A percentile compares a stretch with the other conserved stretches of the same genome.
Evolutionary conservation across 2,888 invertebrate genomes (phyloP).

Genomic region (Globia sparganii): DNA sequence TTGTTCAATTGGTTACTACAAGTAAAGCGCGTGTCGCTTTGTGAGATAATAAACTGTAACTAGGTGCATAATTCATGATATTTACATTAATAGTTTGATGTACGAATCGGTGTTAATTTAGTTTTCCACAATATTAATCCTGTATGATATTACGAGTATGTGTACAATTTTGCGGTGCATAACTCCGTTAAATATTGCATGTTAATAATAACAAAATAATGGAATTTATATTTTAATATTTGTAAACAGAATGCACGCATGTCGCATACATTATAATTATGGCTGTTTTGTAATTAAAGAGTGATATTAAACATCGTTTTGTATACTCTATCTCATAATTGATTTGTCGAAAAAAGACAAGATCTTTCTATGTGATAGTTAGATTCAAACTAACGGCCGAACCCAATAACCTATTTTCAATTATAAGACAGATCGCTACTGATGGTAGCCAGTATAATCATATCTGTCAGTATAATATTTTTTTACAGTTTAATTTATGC

Average conservation of each 20-base stretch:
- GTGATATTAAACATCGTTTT: neutral
- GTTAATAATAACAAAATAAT: conserved; percentile 12
- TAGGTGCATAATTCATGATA: neutral
- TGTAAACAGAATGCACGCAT: neutral
- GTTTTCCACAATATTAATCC: conserved; percentile 6
- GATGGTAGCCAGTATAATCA: no score
- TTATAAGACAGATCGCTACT: no score
- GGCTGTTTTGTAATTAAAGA: neutral
- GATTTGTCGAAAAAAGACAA: neutral
- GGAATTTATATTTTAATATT: conserved; percentile 3
- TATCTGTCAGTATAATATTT: no score
- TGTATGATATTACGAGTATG: conserved; percentile 12
- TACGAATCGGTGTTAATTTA: conserved; percentile 9
- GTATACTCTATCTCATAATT: neutral
- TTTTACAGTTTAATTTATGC: no score
- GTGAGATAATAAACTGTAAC: neutral
- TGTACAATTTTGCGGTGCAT: neutral
- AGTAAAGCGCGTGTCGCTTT: neutral
- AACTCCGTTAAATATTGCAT: conserved; percentile 18
- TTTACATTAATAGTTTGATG: neutral
- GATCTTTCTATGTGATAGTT: no score
- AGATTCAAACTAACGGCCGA: no score
- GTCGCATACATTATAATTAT: neutral
- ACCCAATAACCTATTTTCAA: no score
- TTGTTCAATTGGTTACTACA: neutral